phyloP scores from a whole-genome alignment of 2,888 invertebrate genomes.

The Metalampra italica region DNA sequence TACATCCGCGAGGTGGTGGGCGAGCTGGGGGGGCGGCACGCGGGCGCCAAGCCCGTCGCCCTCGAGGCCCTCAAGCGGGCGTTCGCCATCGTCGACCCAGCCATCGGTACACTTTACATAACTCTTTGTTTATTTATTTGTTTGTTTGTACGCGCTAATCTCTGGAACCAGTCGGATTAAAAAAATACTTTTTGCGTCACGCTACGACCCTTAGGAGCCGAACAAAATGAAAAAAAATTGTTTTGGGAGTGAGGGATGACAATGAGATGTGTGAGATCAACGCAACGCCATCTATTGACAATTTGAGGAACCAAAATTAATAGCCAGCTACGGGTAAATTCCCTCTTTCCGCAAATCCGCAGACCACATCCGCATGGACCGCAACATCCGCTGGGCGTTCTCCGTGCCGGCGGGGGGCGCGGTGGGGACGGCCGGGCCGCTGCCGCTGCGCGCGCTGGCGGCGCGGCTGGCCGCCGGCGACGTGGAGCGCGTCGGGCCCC shows the following conservation, averaged over 20 bases:
- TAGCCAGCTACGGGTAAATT: too few species aligned
- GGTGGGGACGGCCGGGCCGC: constrained; percentile 34
- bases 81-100: constrained; percentile 66
- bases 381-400: constrained; percentile 68
- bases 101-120: constrained; percentile 56
- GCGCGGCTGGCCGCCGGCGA: constrained; percentile 61
- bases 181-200: too few species aligned
- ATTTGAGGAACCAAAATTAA: too few species aligned
- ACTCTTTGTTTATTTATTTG: too few species aligned
- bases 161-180: too few species aligned
- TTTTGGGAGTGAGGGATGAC: too few species aligned
- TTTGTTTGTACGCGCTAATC: too few species aligned
- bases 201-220: too few species aligned
- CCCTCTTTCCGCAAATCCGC: constrained; percentile 10
- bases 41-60: constrained; percentile 31
- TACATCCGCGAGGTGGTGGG: constrained; percentile 66
- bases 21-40: constrained; percentile 42
- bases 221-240: too few species aligned
- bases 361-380: constrained; percentile 72
- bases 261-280: too few species aligned
- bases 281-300: too few species aligned
- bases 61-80: constrained; percentile 61
- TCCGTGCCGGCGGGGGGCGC: constrained; percentile 35
- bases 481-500: constrained; percentile 60
- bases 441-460: constrained; percentile 49